These are phyloP conservation scores for Dynastes grantii DNA, from an alignment of 2,888 invertebrate species.

Conservation along the genomic window DNA sequence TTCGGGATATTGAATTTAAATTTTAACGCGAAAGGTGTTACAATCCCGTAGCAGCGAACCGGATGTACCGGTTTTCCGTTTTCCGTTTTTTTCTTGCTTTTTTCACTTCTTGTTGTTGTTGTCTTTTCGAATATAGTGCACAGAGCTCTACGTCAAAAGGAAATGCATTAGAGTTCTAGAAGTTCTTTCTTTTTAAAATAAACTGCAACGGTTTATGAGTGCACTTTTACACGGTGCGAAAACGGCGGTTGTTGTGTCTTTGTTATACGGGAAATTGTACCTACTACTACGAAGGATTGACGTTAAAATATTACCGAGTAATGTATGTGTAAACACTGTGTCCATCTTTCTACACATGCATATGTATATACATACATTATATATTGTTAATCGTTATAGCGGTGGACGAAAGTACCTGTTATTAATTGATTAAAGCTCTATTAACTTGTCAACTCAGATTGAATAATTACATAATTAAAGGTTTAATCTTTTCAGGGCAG, in stretches of 20 bases:
- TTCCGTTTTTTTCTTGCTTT: background rate
- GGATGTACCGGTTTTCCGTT: constrained; percentile 16
- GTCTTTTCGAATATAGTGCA: no score
- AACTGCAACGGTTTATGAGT: constrained; percentile 18
- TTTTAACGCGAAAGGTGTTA: constrained; percentile 9
- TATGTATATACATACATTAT: no score
- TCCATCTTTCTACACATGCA: no score
- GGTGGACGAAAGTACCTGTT: background rate
- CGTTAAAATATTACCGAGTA: background rate
- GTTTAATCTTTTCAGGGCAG: background rate
- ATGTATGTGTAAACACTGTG: no score
- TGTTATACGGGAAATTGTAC: background rate
- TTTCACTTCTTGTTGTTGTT: constrained; percentile 1
- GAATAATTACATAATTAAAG: constrained; percentile 3
- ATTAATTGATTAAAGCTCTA: constrained; percentile 1
- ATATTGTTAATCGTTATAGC: no score
- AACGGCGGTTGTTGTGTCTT: background rate
- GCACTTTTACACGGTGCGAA: background rate
- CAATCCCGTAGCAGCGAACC: background rate
- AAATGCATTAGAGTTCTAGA: constrained; percentile 29
- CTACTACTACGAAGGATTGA: no score
- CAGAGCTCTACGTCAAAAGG: constrained; percentile 7
- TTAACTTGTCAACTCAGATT: constrained; percentile 3
- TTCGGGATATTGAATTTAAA: constrained; percentile 31
- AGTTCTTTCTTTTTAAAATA: constrained; percentile 27